These are phyloP conservation scores for Zaprionus bogoriensis DNA, from an alignment of 2,888 invertebrate genomes.

Conservation along the genomic window DNA sequence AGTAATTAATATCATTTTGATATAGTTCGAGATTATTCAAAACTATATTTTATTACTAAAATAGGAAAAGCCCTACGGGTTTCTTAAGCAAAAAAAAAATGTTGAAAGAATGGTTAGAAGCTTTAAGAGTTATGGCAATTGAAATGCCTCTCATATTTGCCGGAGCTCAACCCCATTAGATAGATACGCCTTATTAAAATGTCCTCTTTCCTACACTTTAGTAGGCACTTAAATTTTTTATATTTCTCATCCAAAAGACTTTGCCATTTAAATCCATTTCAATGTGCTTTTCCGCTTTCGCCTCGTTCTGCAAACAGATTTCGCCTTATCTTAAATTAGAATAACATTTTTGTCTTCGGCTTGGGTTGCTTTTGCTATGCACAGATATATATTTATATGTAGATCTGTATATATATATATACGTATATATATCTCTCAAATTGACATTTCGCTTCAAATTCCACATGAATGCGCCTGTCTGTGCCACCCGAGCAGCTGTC, in stretches of 20 bases:
- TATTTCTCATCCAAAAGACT: slow-evolving; percentile 15
- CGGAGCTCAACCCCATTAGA: slow-evolving; percentile 20
- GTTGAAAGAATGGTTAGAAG: too few species aligned
- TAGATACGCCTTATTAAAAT: slow-evolving; percentile 7
- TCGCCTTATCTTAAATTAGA: slow-evolving; percentile 72
- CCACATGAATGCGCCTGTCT: slow-evolving; percentile 73
- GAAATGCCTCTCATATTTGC: slow-evolving; percentile 10
- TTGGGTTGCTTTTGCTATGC: slow-evolving; percentile 10
- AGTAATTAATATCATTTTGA: too few species aligned
- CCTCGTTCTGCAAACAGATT: slow-evolving; percentile 60
- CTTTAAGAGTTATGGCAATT: slow-evolving; percentile 18
- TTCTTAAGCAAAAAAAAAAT: too few species aligned
- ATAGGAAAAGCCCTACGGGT: too few species aligned
- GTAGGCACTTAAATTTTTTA: slow-evolving; percentile 47
- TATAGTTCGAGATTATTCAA: too few species aligned
- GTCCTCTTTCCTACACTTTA: slow-evolving; percentile 27
- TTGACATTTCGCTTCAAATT: slow-evolving; percentile 76
- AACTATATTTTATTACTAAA: too few species aligned
- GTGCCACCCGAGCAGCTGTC: slow-evolving; percentile 56
- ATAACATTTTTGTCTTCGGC: slow-evolving; percentile 67
- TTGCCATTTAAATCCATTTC: slow-evolving; percentile 45
- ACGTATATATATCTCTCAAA: slow-evolving; percentile 61
- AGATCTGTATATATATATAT: slow-evolving; percentile 6
- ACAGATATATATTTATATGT: slow-evolving; percentile 13
- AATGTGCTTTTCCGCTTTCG: slow-evolving; percentile 35